These are phyloP conservation scores for Xenopus laevis DNA, from an alignment of 2,113 vertebrate species.

Conservation along the genomic window DNA sequence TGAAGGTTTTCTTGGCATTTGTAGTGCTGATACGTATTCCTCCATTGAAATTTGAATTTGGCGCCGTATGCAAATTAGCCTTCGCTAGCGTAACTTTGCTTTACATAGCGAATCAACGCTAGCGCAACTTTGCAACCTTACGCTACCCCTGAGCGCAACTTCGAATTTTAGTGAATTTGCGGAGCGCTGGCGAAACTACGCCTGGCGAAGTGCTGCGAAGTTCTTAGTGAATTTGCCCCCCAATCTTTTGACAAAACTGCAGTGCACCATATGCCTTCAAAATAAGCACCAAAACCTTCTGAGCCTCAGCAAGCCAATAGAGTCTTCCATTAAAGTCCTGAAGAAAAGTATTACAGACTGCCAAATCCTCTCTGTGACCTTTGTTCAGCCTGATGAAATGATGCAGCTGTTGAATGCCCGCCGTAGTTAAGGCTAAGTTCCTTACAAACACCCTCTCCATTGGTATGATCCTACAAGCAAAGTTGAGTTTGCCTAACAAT, in stretches of 20 bases:
- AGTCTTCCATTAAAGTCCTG: not conserved
- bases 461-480: not conserved
- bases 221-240: not conserved
- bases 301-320: not conserved
- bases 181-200: too few relatives aligned
- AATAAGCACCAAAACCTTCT: not conserved
- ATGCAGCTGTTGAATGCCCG: not conserved
- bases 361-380: not conserved
- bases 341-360: not conserved
- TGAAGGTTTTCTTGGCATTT: too few relatives aligned
- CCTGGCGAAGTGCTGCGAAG: too few relatives aligned
- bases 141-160: too few relatives aligned
- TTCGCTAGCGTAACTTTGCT: too few relatives aligned
- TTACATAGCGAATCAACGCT: too few relatives aligned
- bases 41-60: too few relatives aligned
- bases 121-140: too few relatives aligned
- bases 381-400: not conserved
- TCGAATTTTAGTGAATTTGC: too few relatives aligned
- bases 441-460: not conserved
- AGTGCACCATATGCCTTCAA: not conserved
- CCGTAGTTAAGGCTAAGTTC: not conserved
- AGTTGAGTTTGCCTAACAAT: too few relatives aligned
- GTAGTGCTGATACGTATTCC: too few relatives aligned
- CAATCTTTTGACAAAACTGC: not conserved
- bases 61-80: too few relatives aligned